These are phyloP conservation scores for Neoascia interrupta DNA, from an alignment of 2,888 invertebrate species.

Conservation along the genomic window DNA sequence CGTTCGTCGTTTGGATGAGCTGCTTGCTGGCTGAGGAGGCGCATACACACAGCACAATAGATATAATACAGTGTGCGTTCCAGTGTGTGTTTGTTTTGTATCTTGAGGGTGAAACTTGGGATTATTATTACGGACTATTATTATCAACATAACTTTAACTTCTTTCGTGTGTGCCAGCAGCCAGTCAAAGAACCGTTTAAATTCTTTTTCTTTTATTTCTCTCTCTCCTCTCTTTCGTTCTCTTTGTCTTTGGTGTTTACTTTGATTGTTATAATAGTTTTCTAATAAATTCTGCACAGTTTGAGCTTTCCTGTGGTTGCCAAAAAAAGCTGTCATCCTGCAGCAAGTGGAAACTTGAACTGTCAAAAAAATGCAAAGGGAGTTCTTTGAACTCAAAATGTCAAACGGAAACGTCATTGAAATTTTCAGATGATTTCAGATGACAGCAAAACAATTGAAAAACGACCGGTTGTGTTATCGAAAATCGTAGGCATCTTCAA, in stretches of 20 bases:
- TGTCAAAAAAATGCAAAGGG: no score
- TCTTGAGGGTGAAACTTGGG: conserved; percentile 57
- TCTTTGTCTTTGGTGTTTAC: background rate
- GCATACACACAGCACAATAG: background rate
- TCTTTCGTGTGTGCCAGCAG: conserved; percentile 30
- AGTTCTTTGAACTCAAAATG: no score
- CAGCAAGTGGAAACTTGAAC: no score
- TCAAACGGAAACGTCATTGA: no score
- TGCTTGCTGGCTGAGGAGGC: background rate
- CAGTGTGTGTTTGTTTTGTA: conserved; percentile 27
- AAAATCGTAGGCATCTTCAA: no score
- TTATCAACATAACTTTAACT: conserved; percentile 57
- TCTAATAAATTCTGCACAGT: conserved; percentile 31
- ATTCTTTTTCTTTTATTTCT: background rate
- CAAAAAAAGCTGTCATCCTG: no score
- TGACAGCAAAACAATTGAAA: no score
- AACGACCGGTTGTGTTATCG: no score
- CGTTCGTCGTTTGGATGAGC: background rate
- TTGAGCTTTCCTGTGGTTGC: no score
- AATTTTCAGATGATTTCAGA: no score
- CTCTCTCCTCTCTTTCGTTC: background rate
- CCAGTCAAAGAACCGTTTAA: conserved; percentile 2
- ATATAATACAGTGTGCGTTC: background rate
- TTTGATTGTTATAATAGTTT: conserved; percentile 35
- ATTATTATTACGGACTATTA: conserved; percentile 57